These are phyloP conservation scores for Pseudopodoces humilis DNA, from an alignment of 2,113 vertebrate species.

Conservation along the genomic window DNA sequence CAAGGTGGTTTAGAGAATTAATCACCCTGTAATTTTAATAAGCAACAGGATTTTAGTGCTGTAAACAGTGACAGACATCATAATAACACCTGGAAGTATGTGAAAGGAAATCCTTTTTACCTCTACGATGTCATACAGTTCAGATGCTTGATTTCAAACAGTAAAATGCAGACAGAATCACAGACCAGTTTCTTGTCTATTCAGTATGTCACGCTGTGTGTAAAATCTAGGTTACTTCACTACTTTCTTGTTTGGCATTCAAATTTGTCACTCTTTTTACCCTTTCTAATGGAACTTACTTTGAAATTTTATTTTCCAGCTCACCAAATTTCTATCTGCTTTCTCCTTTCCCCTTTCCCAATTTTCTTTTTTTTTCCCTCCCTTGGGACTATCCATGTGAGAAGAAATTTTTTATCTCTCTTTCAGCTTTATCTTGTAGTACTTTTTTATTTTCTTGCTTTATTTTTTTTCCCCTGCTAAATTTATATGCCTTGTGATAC, in stretches of 20 bases:
- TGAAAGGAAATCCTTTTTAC: neutral
- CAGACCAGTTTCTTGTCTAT: neutral
- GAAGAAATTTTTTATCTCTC: neutral
- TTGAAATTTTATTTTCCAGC: neutral
- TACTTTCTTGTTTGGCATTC: neutral
- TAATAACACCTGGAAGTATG: neutral
- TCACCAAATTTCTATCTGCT: neutral
- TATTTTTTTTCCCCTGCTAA: neutral
- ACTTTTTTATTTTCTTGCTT: neutral
- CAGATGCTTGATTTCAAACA: neutral
- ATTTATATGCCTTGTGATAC: conserved; percentile 1
- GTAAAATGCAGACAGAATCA: neutral
- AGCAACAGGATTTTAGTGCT: neutral
- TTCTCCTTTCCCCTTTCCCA: neutral
- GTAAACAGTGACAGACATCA: neutral
- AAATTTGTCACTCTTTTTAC: neutral
- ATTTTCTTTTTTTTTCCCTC: neutral
- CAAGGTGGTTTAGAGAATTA: neutral
- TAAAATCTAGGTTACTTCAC: neutral
- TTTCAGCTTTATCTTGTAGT: neutral
- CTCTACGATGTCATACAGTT: neutral
- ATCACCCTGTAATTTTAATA: neutral
- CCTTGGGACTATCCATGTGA: neutral
- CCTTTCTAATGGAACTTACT: neutral
- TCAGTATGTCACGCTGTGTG: neutral